phyloP scores from a whole-genome alignment of 2,888 invertebrate genomes.

The Azorinus chamasolen region DNA sequence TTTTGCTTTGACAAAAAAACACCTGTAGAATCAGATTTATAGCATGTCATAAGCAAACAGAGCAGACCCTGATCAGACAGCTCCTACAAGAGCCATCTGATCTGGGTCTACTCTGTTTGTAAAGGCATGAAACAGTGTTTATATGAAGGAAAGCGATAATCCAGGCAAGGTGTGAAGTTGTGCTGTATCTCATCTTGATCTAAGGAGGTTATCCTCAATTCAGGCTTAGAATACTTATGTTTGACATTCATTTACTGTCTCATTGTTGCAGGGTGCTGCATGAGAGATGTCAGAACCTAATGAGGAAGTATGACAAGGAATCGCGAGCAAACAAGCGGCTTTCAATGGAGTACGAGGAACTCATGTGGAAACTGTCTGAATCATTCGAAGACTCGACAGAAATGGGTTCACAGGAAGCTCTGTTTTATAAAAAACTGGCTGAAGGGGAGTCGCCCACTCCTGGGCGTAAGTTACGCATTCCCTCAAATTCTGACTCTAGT shows the following conservation, averaged over 20 bases:
- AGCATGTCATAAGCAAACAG: too few relatives aligned
- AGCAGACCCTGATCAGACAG: too few relatives aligned
- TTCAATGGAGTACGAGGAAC: constrained; percentile 94
- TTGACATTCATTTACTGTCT: not conserved
- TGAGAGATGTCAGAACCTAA: constrained; percentile 91
- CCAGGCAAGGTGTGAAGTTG: too few relatives aligned
- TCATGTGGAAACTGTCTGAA: constrained; percentile 91
- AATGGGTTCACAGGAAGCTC: constrained; percentile 75
- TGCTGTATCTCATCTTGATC: too few relatives aligned
- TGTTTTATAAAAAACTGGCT: constrained; percentile 67
- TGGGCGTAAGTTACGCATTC: constrained; percentile 66
- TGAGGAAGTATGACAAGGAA: constrained; percentile 90
- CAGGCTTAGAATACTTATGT: not conserved
- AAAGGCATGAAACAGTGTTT: too few relatives aligned
- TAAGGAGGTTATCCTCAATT: too few relatives aligned
- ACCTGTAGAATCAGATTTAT: too few relatives aligned
- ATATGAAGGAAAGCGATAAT: too few relatives aligned
- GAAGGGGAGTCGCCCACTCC: constrained; percentile 72
- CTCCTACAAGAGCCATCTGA: too few relatives aligned
- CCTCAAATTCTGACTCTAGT: constrained; percentile 66
- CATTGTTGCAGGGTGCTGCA: constrained; percentile 88
- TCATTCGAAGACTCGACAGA: constrained; percentile 66
- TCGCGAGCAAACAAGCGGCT: constrained; percentile 92
- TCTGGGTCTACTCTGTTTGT: too few relatives aligned
- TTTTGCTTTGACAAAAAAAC: too few relatives aligned